Evolutionary conservation across 2,113 vertebrate genomes (phyloP).

Genomic region (Sterrhoptilus dennistouni): DNA sequence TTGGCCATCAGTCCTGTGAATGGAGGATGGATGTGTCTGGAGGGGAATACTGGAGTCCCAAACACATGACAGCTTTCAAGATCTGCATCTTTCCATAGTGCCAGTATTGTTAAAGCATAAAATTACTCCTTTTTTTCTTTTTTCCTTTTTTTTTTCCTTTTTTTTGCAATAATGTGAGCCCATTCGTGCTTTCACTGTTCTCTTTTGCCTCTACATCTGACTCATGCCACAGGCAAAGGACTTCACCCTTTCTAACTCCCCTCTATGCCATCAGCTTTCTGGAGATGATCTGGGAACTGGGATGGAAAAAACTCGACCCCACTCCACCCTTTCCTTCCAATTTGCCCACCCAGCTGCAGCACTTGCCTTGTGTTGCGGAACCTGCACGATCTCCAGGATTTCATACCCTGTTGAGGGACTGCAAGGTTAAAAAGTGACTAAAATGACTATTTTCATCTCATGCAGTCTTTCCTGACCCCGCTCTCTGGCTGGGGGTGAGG

Average conservation of each 20-base stretch:
- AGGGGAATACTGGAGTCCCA: slow-evolving; percentile 14
- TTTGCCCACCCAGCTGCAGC: background rate
- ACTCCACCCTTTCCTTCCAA: background rate
- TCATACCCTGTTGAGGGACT: background rate
- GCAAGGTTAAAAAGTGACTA: background rate
- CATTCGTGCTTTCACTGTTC: background rate
- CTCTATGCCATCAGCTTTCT: background rate
- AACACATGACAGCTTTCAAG: slow-evolving; percentile 20
- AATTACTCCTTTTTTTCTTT: background rate
- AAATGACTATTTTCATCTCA: background rate
- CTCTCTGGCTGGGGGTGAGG: background rate
- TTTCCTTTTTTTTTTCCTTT: no score
- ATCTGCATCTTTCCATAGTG: slow-evolving; percentile 18
- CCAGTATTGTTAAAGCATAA: slow-evolving; percentile 39
- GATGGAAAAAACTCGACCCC: background rate
- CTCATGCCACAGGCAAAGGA: background rate
- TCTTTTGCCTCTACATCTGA: background rate
- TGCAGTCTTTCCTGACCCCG: background rate
- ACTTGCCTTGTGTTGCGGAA: background rate
- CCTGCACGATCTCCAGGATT: background rate
- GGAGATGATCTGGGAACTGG: background rate
- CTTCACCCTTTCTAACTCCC: background rate
- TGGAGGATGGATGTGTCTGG: slow-evolving; percentile 54
- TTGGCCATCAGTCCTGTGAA: slow-evolving; percentile 40
- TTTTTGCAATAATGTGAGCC: background rate